These are phyloP conservation scores for Formicarius rufipectus DNA, from an alignment of 2,113 vertebrate genomes.

Conservation along the genomic window DNA sequence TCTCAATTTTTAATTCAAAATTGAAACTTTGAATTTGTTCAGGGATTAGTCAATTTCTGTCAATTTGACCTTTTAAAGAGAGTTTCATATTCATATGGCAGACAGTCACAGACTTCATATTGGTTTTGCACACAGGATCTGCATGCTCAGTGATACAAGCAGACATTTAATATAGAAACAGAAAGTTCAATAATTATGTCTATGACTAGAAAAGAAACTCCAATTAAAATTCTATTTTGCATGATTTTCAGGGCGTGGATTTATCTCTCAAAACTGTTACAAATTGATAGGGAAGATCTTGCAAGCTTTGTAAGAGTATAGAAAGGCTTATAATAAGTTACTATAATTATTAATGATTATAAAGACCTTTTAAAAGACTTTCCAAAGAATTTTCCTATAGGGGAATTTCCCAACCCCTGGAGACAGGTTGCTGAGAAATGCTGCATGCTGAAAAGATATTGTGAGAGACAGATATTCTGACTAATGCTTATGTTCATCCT, in stretches of 20 bases:
- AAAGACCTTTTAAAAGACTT: neutral
- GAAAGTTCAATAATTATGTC: neutral
- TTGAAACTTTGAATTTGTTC: neutral
- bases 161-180: neutral
- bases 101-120: neutral
- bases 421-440: neutral
- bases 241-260: neutral
- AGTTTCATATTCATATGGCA: neutral
- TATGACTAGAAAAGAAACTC: neutral
- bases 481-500: neutral
- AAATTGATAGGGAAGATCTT: neutral
- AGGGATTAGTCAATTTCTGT: neutral
- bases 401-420: neutral
- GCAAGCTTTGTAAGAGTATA: neutral
- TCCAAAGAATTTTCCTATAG: neutral
- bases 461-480: neutral
- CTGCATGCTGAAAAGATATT: fast-evolving
- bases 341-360: neutral
- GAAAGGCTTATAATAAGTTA: neutral
- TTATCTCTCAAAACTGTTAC: neutral
- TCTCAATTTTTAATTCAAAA: neutral
- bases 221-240: neutral
- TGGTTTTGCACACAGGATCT: neutral
- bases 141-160: neutral
- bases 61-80: neutral